These are phyloP conservation scores for Philotrypesis tridentata DNA, from an alignment of 1,140 invertebrate genomes.

Conservation along the genomic window DNA sequence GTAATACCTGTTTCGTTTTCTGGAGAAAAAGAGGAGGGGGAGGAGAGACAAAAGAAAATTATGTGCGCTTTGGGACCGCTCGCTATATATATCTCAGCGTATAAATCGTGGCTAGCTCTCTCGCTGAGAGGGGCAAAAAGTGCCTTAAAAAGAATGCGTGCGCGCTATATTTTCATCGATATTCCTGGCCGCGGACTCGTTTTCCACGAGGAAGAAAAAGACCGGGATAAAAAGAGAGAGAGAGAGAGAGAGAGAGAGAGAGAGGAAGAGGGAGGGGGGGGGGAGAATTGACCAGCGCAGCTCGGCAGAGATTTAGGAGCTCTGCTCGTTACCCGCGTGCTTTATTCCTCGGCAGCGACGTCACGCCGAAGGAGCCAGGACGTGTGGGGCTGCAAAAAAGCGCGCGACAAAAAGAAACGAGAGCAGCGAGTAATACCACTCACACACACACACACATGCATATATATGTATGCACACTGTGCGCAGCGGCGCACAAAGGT, in stretches of 20 bases:
- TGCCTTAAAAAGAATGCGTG: neutral
- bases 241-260: neutral
- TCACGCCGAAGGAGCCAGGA: neutral
- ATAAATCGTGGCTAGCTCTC: neutral
- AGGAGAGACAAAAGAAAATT: no score
- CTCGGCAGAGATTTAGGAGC: conserved; percentile 21
- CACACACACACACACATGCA: no score
- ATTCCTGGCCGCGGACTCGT: conserved; percentile 2
- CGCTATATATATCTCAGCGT: no score
- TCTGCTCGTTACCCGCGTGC: conserved; percentile 7
- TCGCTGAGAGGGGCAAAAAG: neutral
- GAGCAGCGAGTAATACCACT: neutral
- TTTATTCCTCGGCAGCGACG: neutral
- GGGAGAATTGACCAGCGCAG: neutral
- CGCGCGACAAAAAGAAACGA: neutral
- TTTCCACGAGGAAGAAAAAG: neutral
- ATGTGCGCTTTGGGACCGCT: no score
- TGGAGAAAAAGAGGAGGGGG: no score
- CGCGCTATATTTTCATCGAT: conserved; percentile 19
- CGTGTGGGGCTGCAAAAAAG: neutral
- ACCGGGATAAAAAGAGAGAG: neutral
- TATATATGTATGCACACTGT: neutral
- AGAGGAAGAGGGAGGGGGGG: neutral
- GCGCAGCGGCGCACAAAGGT: neutral
- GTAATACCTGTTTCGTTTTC: neutral